Evolutionary conservation across 1,140 invertebrate genomes (phyloP), one percentile per base, ranked within the genome.

Genomic region (Argopecten irradians): DNA sequence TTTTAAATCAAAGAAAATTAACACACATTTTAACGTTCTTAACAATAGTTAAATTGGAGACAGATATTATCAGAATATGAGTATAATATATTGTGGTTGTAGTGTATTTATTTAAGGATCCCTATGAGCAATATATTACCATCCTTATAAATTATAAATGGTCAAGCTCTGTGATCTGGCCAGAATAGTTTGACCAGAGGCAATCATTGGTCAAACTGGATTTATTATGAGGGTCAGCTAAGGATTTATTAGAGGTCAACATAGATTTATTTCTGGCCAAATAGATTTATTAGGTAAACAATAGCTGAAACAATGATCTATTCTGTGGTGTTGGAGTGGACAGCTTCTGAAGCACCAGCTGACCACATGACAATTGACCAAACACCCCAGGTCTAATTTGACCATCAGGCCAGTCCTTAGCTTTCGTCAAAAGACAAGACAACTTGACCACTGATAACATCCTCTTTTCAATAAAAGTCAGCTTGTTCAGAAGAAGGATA

Each of bases 121-220:
- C 3, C 55, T 3, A 5, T 28, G 1, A 71, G n/a, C n/a, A 28
- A 71, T 3, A 16, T 71, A 22, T 28, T 28, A 71, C 55, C 11
- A 71, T 71, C 22, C n/a, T 71, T 1, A 71, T 71, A 71, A 71
- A 71, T 71, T 28, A 71, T 71, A 71, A 71, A 71, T 71, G 55
- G 55, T 28, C 55, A n/a, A 28, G 55, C 8, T 71, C 11, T 28
- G 55, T 71, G 55, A 3, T 28, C 11, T 71, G 55, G n/a, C n/a
- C 55, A 71, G n/a, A 71, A 71, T 71, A n/a, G n/a, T 71, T 71
- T 16, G 16, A 28, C 55, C 55, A 71, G 55, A 71, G 55, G 55
- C 55, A 71, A n/a, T 46, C 43, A 71, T 71, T 71, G 55, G 55
- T 71, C 55, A 71, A 71, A 71, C n/a, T 71, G 55, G 55, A 71